Base-by-base conservation (phyloP, 2,888 invertebrate genomes). In the Gibbula magus region DNA sequence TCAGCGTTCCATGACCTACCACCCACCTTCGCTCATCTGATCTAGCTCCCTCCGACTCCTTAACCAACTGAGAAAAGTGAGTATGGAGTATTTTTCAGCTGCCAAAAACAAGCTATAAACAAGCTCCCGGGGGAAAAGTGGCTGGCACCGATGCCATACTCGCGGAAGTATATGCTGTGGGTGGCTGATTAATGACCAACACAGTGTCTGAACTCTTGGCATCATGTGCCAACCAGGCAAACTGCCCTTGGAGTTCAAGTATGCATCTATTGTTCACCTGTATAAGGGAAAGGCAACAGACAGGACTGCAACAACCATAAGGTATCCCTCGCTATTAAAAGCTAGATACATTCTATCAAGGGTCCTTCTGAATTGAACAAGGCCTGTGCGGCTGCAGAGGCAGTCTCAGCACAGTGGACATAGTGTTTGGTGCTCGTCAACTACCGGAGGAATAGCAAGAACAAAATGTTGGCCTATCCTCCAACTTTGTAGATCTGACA, bases 341-440 rank as follows among this genome's bases (percentile, higher is more conserved):
- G 52, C 76, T 53, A 78, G 83, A 1, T 85, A 79, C 53, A 81
- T 83, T 22, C 70, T 82, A 51, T 70, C 82, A 16, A 32, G 81
- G 0, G 53, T 85, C 13, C 66, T 85, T 25, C 82, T 84, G 5
- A 82, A 78, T 56, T 7, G 56, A 56, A 7, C 56, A n/a, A 13
- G 13, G 20, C 20, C 56, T 20, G 56, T 56, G 56, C 20, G 56
- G 56, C 10, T 56, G 10, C 56, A n/a, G 13, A 25, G 13, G 13
- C 2, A 22, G 61, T 22, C 22, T 1, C 61, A 61, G 61, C 13
- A 61, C 13, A n/a, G 29, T 53, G 53, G 53, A 53, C 10, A 53
- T 53, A 13, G 10, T 53, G 4, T 53, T n/a, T n/a, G 53, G 10
- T 10, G 51, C 51, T 51, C 51, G 51, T 8, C 51, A 16, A 51